Evolutionary conservation across 2,113 vertebrate species (phyloP), one percentile per base, ranked within the genome.

Genomic region (Pygoscelis antarcticus): DNA sequence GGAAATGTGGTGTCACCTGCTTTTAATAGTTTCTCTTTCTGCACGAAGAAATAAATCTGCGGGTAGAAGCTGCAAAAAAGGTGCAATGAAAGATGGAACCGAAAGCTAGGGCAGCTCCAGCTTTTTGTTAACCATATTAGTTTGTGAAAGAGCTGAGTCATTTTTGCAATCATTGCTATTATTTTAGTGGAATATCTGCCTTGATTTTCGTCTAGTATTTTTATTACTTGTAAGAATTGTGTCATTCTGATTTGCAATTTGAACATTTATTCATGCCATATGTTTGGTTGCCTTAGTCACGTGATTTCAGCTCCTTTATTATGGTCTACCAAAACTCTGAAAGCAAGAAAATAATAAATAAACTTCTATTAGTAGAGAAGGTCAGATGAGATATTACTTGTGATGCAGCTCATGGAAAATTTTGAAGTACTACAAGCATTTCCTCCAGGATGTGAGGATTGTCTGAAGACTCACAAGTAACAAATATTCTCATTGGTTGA

Each of bases 21-120:
- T 96, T 97, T 96, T 97, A 89, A 96, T 54, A 82, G 26, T 71
- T 97, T 93, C 82, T 92, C 52, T 93, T 92, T 46, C 27, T 94
- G 65, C 72, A 47, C 11, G 11, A 91, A 90, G 75, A 86, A 88
- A 80, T 68, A 79, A 40, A 68, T 75, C 32, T 83, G 54, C 84
- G 15, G 25, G 30, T 66, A 85, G 44, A 47, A 77, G 30, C 34
- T 93, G 11, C 16, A 79, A 71, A 66, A 79, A 49, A 89, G 7
- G 5, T 70, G 15, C 15, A 70, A 44, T 18, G 9, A 70, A 95
- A 79, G 66, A 60, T 6, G 26, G 23, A 76, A 81, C 9, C 2
- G 46, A 90, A 95, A 30, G 4, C 7, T 42, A 51, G 15, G 10
- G 3, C n/a, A 32, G 18, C 16, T 95, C 6, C 16, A 62, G 13